Conservation (phyloP, 1,140 invertebrate species). For the Lucilia cuprina region DNA sequence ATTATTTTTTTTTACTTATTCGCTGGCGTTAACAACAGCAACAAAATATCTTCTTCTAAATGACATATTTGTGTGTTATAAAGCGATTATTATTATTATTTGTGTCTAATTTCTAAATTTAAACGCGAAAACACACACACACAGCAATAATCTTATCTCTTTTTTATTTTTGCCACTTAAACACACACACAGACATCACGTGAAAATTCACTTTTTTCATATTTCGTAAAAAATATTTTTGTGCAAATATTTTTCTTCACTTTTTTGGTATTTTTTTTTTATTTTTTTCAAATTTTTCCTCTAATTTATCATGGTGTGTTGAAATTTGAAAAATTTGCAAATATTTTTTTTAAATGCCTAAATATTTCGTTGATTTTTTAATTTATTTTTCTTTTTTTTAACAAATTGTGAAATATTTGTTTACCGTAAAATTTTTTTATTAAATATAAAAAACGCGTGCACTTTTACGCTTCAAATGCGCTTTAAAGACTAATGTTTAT, state of each 20-base stretch:
- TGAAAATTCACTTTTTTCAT: background rate
- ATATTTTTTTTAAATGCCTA: background rate
- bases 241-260: background rate
- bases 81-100: background rate
- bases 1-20: background rate
- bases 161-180: background rate
- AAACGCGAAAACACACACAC: background rate
- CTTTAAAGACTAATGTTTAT: conserved; percentile 20
- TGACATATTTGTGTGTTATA: background rate
- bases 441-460: background rate
- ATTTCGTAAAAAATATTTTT: background rate
- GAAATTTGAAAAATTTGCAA: background rate
- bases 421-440: background rate
- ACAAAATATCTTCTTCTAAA: background rate
- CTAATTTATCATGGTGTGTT: background rate
- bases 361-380: background rate
- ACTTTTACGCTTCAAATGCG: conserved; percentile 31
- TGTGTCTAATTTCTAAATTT: conserved; percentile 11
- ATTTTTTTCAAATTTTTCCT: background rate
- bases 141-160: background rate
- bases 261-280: background rate
- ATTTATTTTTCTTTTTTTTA: background rate
- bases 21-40: background rate
- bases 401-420: background rate
- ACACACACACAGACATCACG: background rate